These are phyloP conservation scores for Cryptoleucopteryx plumbea DNA, from an alignment of 2,113 vertebrate species.

Conservation along the genomic window DNA sequence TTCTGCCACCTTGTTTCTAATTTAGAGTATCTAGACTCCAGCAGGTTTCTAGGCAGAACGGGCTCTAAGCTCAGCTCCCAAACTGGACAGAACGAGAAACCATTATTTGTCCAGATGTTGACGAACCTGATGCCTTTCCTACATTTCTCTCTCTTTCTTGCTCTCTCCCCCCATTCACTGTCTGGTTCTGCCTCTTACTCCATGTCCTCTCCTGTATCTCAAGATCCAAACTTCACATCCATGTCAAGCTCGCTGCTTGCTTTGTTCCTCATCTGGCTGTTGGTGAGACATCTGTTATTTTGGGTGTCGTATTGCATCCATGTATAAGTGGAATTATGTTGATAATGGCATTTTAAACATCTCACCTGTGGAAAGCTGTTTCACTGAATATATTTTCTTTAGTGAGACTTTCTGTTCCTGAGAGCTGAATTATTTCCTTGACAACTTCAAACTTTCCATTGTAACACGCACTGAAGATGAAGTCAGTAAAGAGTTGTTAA, in stretches of 20 bases:
- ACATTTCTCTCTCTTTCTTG: background rate
- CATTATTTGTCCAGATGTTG: background rate
- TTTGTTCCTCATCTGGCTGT: background rate
- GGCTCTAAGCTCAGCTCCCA: background rate
- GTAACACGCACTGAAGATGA: constrained; percentile 84
- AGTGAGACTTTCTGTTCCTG: constrained; percentile 86
- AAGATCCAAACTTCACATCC: background rate
- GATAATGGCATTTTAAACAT: background rate
- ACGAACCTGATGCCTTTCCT: background rate
- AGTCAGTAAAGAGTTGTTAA: background rate
- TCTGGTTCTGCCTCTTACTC: background rate
- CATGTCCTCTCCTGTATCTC: background rate
- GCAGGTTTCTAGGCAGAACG: background rate
- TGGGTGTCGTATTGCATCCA: rapidly evolving
- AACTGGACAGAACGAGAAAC: background rate
- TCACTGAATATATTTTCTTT: constrained; percentile 98
- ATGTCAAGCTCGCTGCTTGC: background rate
- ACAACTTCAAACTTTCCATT: constrained; percentile 85
- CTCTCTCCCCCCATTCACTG: background rate
- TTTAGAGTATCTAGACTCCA: background rate
- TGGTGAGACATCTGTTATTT: background rate
- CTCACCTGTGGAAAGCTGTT: constrained; percentile 90
- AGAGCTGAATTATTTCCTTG: constrained; percentile 86
- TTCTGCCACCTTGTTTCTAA: background rate
- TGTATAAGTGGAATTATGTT: rapidly evolving